Percentiles rank a stretch among this genome's conserved stretches.
Conservation (phyloP, 2,888 invertebrate species). For the Pinctada fucata region DNA sequence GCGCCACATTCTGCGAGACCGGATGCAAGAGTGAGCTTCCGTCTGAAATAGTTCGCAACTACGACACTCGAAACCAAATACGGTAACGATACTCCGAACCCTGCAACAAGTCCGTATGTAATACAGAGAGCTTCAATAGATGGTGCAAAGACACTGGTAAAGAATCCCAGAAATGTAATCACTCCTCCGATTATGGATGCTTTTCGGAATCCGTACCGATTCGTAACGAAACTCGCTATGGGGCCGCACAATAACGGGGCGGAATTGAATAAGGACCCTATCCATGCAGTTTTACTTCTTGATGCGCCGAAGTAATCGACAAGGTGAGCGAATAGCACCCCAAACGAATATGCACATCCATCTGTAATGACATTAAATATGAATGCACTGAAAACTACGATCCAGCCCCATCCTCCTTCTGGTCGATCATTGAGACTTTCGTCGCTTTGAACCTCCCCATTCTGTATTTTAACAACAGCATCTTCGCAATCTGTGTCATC, state of each 20-base stretch:
- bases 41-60: conserved; percentile 73
- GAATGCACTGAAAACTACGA: conserved; percentile 91
- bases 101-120: conserved; percentile 71
- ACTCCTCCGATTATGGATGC: conserved; percentile 71
- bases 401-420: conserved; percentile 92
- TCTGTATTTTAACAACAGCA: too few relatives aligned
- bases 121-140: conserved; percentile 67
- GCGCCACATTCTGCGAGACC: conserved; percentile 73
- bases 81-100: conserved; percentile 71
- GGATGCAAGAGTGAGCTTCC: conserved; percentile 70
- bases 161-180: conserved; percentile 67
- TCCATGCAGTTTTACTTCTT: conserved; percentile 92
- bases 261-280: conserved; percentile 93
- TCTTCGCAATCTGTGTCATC: too few relatives aligned
- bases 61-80: conserved; percentile 73
- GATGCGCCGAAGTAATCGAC: conserved; percentile 89
- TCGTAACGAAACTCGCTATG: conserved; percentile 65
- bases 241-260: conserved; percentile 84
- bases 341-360: conserved; percentile 94
- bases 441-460: neutral
- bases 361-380: conserved; percentile 93
- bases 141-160: conserved; percentile 61
- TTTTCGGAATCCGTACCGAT: conserved; percentile 65
- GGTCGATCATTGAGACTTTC: conserved; percentile 6
- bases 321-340: conserved; percentile 91